These are phyloP conservation scores for Leptarthrus brevirostris DNA, from an alignment of 2,888 invertebrate genomes.

Conservation along the genomic window DNA sequence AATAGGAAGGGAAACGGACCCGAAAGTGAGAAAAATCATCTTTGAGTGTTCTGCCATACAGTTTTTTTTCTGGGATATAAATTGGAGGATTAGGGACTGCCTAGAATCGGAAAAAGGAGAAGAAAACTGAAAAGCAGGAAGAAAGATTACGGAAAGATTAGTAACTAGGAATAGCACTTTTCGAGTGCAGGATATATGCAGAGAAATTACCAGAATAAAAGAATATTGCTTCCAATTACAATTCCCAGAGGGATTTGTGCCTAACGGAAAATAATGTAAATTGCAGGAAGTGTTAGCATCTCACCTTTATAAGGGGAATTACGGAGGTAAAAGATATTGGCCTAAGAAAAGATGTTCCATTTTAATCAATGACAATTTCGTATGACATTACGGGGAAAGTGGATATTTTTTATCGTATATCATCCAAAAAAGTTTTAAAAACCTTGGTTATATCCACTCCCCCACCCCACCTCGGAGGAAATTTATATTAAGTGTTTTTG, in stretches of 20 bases:
- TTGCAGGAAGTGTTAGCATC: not conserved
- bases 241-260: not conserved
- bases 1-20: not conserved
- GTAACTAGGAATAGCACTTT: not conserved
- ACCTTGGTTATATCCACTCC: no score
- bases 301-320: no score
- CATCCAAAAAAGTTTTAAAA: no score
- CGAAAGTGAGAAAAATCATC: not conserved
- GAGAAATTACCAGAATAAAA: constrained; percentile 10
- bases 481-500: no score
- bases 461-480: no score
- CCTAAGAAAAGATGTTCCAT: no score
- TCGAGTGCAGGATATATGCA: not conserved
- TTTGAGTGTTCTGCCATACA: not conserved
- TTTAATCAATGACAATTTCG: no score
- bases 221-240: constrained; percentile 3
- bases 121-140: not conserved
- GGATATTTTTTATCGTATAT: no score
- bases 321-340: no score
- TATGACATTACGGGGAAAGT: no score
- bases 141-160: not conserved
- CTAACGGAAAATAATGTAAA: not conserved
- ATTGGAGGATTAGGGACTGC: not conserved
- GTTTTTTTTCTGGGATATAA: not conserved
- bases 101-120: not conserved